phyloP scores from a whole-genome alignment of 2,888 invertebrate genomes.

The Cybosia mesomella region DNA sequence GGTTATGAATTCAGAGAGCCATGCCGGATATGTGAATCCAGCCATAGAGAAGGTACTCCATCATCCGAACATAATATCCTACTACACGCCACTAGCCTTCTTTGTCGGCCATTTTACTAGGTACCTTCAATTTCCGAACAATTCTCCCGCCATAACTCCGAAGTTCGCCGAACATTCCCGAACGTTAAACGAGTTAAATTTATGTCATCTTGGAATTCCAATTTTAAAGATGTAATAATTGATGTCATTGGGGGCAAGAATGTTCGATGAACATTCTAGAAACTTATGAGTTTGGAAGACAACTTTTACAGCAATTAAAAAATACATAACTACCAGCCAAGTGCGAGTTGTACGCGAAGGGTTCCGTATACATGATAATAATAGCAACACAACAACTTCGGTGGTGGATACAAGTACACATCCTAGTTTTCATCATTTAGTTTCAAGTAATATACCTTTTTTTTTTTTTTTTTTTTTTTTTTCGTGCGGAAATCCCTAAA shows the following conservation, averaged over 20 bases:
- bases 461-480: too few species aligned
- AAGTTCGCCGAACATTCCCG: conserved; percentile 20
- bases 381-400: too few species aligned
- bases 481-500: too few species aligned
- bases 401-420: too few species aligned
- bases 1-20: too few species aligned
- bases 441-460: too few species aligned
- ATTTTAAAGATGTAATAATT: conserved; percentile 20
- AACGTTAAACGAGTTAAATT: conserved; percentile 17
- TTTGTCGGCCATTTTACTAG: conserved; percentile 4
- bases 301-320: not conserved
- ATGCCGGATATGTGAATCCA: too few species aligned
- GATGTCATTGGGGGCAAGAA: conserved; percentile 15
- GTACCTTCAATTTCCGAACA: conserved; percentile 2
- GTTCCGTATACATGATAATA: too few species aligned
- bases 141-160: conserved; percentile 16
- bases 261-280: not conserved
- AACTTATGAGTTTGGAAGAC: not conserved
- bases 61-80: not conserved
- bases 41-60: too few species aligned
- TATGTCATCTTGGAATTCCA: conserved; percentile 20
- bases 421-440: too few species aligned
- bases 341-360: not conserved
- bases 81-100: not conserved
- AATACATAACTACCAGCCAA: too few species aligned